A percentile compares a stretch with the other conserved stretches of the same genome.
These are phyloP conservation scores for Eunapius fragilis DNA, from an alignment of 37 sponge, comb jelly and placozoan species.

Conservation along the genomic window DNA sequence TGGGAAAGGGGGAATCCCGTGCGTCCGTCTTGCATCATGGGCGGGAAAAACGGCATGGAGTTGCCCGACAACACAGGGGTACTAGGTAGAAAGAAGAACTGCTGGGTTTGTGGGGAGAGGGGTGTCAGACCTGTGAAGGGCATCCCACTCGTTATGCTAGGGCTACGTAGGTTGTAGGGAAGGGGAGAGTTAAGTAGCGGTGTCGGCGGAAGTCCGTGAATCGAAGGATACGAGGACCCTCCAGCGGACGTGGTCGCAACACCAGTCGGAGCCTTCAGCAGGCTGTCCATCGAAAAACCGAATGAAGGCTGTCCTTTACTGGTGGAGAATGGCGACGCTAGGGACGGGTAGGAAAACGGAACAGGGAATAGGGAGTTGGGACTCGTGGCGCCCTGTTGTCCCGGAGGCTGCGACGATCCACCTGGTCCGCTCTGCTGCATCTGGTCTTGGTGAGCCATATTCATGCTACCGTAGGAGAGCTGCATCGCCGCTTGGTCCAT, in stretches of 20 bases:
- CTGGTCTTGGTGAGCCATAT: constrained; percentile 2
- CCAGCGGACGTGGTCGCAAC: neutral
- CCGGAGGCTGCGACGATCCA: constrained; percentile 11
- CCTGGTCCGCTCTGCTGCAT: neutral
- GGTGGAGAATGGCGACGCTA: constrained; percentile 58
- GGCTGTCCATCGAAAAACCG: constrained; percentile 58
- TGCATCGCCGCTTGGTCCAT: constrained; percentile 17
- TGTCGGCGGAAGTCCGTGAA: constrained; percentile 23
- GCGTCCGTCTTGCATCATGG: constrained; percentile 4
- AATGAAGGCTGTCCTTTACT: constrained; percentile 53
- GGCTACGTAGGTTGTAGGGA: constrained; percentile 63
- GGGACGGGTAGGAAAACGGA: constrained; percentile 47
- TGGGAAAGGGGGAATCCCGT: constrained; percentile 47
- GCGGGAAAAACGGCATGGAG: constrained; percentile 51
- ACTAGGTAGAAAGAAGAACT: constrained; percentile 76
- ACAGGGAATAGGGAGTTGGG: constrained; percentile 34
- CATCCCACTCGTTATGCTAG: constrained; percentile 59
- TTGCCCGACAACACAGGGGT: constrained; percentile 56
- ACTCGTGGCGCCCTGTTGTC: neutral
- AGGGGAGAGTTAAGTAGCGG: constrained; percentile 54
- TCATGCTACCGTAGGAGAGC: constrained; percentile 15
- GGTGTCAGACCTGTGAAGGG: constrained; percentile 64
- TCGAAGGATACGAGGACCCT: constrained; percentile 9
- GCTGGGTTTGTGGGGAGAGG: constrained; percentile 58
- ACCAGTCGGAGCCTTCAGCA: constrained; percentile 33